Conservation (phyloP, 2,888 invertebrate genomes). For the Thymelicus lineola region DNA sequence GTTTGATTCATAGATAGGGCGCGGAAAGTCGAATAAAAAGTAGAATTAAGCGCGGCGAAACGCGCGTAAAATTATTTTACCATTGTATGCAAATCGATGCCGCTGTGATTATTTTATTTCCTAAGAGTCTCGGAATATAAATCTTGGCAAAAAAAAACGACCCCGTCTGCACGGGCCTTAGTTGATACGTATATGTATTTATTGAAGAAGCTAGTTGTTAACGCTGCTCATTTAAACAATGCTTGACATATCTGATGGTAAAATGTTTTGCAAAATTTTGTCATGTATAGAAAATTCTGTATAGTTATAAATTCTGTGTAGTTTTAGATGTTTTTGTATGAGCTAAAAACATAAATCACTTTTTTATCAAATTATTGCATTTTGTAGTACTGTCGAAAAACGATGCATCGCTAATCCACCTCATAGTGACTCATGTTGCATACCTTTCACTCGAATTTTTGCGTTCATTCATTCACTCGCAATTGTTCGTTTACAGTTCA, state of each 20-base stretch:
- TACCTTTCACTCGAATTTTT: conserved; percentile 8
- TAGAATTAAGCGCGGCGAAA: conserved; percentile 84
- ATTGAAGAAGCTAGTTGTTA: conserved; percentile 29
- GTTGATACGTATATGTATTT: conserved; percentile 57
- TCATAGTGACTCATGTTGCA: conserved; percentile 16
- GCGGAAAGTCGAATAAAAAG: conserved; percentile 82
- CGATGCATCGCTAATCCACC: not conserved
- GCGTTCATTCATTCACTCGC: conserved; percentile 5
- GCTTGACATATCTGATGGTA: conserved; percentile 16
- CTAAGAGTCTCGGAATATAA: conserved; percentile 81
- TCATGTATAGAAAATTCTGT: not conserved
- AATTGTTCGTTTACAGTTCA: conserved; percentile 8
- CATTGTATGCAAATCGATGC: conserved; percentile 84
- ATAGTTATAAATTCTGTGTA: too few relatives aligned
- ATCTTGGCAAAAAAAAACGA: conserved; percentile 78
- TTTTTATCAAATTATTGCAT: not conserved
- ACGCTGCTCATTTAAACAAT: conserved; percentile 30
- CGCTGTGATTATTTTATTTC: conserved; percentile 85
- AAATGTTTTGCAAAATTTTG: not conserved
- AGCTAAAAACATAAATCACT: not conserved
- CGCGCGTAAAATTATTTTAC: conserved; percentile 86
- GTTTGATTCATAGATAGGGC: conserved; percentile 84
- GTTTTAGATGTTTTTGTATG: not conserved
- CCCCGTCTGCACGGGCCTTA: conserved; percentile 61
- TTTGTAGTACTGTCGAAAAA: not conserved